A percentile compares a stretch with the other conserved stretches of the same genome.
Conservation (phyloP, 2,888 invertebrate genomes). For the Linnaemya tessellans region DNA sequence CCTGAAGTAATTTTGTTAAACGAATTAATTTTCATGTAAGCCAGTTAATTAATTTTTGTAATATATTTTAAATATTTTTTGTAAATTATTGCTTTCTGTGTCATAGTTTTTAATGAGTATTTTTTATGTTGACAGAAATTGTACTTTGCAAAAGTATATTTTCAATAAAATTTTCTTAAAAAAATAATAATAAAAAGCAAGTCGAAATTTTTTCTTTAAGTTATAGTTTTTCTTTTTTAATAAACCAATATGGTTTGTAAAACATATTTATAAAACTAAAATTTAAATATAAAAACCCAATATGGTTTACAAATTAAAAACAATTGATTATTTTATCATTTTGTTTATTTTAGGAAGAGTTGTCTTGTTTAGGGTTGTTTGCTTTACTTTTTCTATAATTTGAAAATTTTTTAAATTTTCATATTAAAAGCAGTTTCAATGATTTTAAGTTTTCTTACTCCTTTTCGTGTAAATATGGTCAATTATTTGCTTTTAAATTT, state of each 20-base stretch:
- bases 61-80: constrained; percentile 10
- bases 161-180: constrained; percentile 16
- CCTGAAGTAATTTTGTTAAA: background rate
- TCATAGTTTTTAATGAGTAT: background rate
- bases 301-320: constrained; percentile 23
- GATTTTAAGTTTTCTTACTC: background rate
- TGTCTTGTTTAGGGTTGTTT: background rate
- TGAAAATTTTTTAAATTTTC: background rate
- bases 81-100: background rate
- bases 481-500: constrained; percentile 41
- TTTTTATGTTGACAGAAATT: constrained; percentile 21
- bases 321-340: background rate
- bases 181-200: constrained; percentile 18
- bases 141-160: background rate
- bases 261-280: constrained; percentile 15
- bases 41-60: background rate
- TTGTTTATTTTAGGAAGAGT: background rate
- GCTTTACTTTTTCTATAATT: background rate
- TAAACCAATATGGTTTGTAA: constrained; percentile 33
- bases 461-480: background rate
- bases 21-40: background rate
- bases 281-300: constrained; percentile 4
- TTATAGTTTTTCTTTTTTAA: background rate
- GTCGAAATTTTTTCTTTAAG: background rate
- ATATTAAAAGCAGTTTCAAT: background rate